A percentile compares a stretch with the other conserved stretches of the same genome.
Evolutionary conservation across 1,140 invertebrate genomes (phyloP).

Genomic region (Notospermus geniculatus): DNA sequence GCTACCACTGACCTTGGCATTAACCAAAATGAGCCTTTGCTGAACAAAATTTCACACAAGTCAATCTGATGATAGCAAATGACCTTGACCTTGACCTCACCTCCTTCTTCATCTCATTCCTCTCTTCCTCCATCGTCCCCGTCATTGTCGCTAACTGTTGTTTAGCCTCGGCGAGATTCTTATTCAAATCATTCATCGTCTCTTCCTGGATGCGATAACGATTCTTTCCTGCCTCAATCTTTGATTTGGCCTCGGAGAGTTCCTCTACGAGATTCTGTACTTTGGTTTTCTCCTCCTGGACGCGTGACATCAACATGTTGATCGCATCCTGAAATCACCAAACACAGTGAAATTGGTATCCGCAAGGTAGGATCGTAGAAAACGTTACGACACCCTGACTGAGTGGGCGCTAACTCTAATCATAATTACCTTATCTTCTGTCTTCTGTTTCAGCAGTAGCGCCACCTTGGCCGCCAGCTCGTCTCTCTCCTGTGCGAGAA

Average conservation of each 20-base stretch:
- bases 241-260: not conserved
- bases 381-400: no score
- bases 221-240: not conserved
- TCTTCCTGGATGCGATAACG: not conserved
- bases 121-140: not conserved
- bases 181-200: not conserved
- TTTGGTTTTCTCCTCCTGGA: not conserved
- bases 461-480: not conserved
- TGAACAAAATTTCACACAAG: no score
- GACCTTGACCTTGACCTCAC: no score
- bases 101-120: no score
- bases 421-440: constrained; percentile 3
- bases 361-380: no score
- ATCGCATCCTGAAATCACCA: not conserved
- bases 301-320: not conserved
- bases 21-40: no score
- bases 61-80: no score
- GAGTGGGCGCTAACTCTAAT: no score
- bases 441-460: not conserved
- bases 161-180: not conserved
- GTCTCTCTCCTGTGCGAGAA: no score
- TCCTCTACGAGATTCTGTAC: not conserved
- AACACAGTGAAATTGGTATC: no score
- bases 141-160: constrained; percentile 7
- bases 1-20: no score